Base-by-base conservation (phyloP, 2,797 vertebrate species). In the Enteromius unitaeniatus region DNA sequence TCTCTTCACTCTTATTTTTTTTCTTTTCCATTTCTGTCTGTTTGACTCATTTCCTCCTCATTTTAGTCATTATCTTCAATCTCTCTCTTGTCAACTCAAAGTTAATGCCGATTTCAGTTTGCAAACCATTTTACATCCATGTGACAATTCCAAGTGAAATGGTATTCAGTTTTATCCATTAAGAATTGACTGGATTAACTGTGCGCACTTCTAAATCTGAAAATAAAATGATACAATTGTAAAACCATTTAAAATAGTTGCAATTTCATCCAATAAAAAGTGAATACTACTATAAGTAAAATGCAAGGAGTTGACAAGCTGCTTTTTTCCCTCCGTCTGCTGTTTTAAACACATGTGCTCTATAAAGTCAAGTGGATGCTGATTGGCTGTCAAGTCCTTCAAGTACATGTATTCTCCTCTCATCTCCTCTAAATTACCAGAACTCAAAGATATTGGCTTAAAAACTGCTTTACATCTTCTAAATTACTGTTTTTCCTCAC, bases 31-130 rank as follows among this genome's bases (percentile, higher is more conserved):
- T 73, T 45, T 81, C 14, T 19, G 28, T 84, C 15, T 55, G 1
- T 79, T 37, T 17, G 10, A 79, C 11, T 68, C 37, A 26, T 9
- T 78, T 37, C 70, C n/a, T 62, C 11, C 28, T 40, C 49, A 40
- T 81, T 87, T 60, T 76, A 60, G 74, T 40, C 34, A 58, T 74
- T 68, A 19, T 17, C 51, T 60, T 69, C 49, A 10, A 19, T 64
- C 51, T 15, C 21, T 1, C 11, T 11, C 34, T 55, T 78, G 17
- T 85, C 31, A 40, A 23, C 31, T 19, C 47, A 26, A 26, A 65
- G 19, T 37, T 31, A 40, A 40, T 75, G 31, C 37, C 13, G 21
- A 34, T 58, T 53, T 14, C 13, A 17, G 53, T 23, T 60, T 5
- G 1, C 11, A 77, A 11, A 14, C n/a, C n/a, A 60, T 64, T 64